phyloP scores from a whole-genome alignment of 1,140 invertebrate species.

The Coptotermes formosanus region DNA sequence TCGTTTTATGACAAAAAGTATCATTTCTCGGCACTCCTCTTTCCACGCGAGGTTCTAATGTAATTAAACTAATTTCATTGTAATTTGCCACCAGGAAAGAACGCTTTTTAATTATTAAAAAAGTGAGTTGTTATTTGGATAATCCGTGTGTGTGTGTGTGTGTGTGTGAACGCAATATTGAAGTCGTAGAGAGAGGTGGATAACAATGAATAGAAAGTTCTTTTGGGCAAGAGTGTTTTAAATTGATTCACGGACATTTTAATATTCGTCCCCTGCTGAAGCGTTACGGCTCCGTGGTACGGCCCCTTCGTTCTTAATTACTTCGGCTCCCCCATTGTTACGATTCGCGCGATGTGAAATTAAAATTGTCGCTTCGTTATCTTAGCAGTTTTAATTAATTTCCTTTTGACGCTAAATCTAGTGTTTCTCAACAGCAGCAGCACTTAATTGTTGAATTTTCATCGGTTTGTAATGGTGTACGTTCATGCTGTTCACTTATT shows the following conservation, averaged over 20 bases:
- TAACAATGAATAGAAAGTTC: not conserved
- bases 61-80: slow-evolving; percentile 12
- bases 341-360: no score
- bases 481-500: no score
- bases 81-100: not conserved
- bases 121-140: not conserved
- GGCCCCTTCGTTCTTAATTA: no score
- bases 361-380: no score
- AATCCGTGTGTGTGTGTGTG: not conserved
- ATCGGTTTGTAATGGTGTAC: no score
- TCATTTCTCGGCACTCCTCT: not conserved
- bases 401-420: no score
- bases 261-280: not conserved
- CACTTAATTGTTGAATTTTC: no score
- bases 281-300: no score
- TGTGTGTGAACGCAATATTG: not conserved
- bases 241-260: not conserved
- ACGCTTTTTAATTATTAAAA: not conserved
- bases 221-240: not conserved
- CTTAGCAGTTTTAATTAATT: no score
- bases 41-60: not conserved
- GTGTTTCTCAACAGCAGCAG: no score
- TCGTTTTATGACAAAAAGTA: slow-evolving; percentile 3
- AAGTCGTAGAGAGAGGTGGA: not conserved
- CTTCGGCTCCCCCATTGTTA: no score